These are phyloP conservation scores for Eulemur rufifrons DNA, from an alignment of 2,113 vertebrate species.

Conservation along the genomic window DNA sequence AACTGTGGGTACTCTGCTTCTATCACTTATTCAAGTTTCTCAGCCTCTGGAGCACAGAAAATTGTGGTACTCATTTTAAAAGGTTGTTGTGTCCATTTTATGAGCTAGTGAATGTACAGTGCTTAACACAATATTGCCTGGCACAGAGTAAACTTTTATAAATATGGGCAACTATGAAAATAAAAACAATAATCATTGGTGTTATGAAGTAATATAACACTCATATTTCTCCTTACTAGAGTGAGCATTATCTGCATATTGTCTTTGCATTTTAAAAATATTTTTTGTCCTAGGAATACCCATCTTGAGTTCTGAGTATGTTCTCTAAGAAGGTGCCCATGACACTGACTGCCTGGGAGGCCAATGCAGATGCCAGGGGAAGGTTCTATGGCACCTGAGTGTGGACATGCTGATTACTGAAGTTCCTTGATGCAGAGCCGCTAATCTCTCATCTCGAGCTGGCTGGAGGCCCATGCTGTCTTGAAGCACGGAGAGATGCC, in stretches of 20 bases:
- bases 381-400: not conserved
- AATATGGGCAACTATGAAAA: not conserved
- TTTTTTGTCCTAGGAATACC: conserved; percentile 7
- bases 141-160: not conserved
- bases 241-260: not conserved
- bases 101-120: not conserved
- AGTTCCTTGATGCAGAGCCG: not conserved
- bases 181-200: not conserved
- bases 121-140: not conserved
- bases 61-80: not conserved
- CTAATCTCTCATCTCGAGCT: not conserved
- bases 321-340: not conserved
- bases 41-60: not conserved
- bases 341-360: not conserved
- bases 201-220: not conserved
- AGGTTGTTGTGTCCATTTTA: not conserved
- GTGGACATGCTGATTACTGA: not conserved
- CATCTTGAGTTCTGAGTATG: not conserved
- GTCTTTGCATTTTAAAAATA: not conserved
- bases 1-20: not conserved
- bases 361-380: not conserved
- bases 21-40: not conserved
- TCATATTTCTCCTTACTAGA: not conserved
- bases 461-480: not conserved
- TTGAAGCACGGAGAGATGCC: not conserved